Evolutionary conservation across 2,797 vertebrate species (phyloP).

Genomic region (Silurus aristotelis): DNA sequence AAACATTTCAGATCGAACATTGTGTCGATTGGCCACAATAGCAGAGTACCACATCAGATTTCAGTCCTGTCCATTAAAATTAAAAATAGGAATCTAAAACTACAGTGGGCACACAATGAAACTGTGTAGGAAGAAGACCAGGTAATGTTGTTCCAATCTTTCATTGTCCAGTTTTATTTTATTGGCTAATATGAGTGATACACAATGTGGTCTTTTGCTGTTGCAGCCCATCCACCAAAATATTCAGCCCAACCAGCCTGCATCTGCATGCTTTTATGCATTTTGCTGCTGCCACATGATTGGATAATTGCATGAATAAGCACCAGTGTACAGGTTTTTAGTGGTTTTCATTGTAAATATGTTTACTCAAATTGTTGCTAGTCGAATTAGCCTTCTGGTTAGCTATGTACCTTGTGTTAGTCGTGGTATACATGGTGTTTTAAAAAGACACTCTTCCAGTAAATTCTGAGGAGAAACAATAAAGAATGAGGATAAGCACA

Average conservation of each 20-base stretch:
- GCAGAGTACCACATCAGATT: neutral
- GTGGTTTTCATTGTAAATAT: neutral
- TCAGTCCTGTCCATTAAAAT: neutral
- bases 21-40: neutral
- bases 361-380: neutral
- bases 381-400: neutral
- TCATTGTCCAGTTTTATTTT: too few species aligned
- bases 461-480: neutral
- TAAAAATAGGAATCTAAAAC: neutral
- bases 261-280: neutral
- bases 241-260: neutral
- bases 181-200: neutral
- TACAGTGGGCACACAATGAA: neutral
- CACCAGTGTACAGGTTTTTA: neutral
- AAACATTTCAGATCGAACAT: neutral
- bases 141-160: too few species aligned
- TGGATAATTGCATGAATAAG: neutral
- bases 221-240: neutral
- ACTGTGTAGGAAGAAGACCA: neutral
- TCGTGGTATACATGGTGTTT: neutral
- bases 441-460: neutral
- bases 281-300: neutral
- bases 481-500: neutral
- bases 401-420: neutral
- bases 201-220: neutral